Base-by-base conservation (phyloP, 1,140 invertebrate genomes). In the Subanguina moxae region DNA sequence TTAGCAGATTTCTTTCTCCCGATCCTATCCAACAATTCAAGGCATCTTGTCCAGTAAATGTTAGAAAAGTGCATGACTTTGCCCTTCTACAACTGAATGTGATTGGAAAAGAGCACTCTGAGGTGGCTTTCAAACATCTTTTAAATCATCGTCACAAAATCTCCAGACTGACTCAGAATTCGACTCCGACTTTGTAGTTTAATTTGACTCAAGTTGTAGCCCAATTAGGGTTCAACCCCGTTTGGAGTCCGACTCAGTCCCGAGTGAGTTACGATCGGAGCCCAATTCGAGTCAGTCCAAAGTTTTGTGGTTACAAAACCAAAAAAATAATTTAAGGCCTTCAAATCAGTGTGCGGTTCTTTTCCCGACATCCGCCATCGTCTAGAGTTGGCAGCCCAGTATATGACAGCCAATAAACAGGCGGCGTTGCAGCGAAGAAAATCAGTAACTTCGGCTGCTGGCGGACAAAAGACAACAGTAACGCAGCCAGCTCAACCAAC, bases 31-130 rank as follows among this genome's bases (percentile, higher is more conserved):
- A 46, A 57, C 62, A 78, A 43, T 67, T 71, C 43, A 59, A 67
- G 30, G 61, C 59, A 25, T 30, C 58, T 17, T 28, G 23, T 13
- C 11, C 38, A 43, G 28, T 46, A 32, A 64, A 52, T 65, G 42
- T 64, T 25, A 42, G 72, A 57, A 64, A 70, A 46, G 57, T 80
- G 15, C 78, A 80, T 42, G 78, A 80, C 13, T 82, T 80, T 63
- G 80, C 77, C 5, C 65, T 77, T 45, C 46, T 52, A 27, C 65
- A 72, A 43, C 57, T 80, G 3, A 80, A 80, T 46, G 64, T 62
- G 1, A 68, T 82, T 19, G 74, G 73, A 21, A 48, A 71, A 17
- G 42, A 67, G 45, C 75, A 77, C 61, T 57, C 74, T 1, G 77
- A 78, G 17, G 76, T 76, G 43, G 7, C n/a, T n/a, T n/a, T n/a